Conservation (phyloP, 2,113 vertebrate genomes). For the Dermatemys mawii region DNA sequence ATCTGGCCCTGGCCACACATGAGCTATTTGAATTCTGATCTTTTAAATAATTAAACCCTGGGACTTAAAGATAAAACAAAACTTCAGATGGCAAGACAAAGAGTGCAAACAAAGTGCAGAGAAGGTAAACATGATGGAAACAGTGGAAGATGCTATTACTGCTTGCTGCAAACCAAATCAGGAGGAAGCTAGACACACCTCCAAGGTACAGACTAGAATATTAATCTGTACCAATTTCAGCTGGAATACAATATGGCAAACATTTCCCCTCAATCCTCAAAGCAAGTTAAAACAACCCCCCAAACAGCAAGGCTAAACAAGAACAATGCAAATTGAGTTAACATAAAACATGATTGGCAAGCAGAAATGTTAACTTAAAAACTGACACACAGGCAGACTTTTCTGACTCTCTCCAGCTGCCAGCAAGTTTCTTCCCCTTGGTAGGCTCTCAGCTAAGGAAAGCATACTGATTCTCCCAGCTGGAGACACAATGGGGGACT, state of each 20-base stretch:
- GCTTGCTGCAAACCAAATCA: background rate
- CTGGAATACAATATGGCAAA: background rate
- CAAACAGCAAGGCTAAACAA: conserved; percentile 55
- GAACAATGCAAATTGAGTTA: conserved; percentile 57
- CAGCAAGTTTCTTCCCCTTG: background rate
- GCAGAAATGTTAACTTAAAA: background rate
- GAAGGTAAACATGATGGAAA: background rate
- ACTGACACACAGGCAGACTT: background rate
- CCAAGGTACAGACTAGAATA: background rate
- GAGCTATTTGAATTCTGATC: conserved; percentile 41
- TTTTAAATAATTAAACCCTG: conserved; percentile 34
- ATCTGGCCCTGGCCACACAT: conserved; percentile 18
- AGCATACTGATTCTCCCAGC: fast-evolving
- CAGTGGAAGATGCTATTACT: background rate
- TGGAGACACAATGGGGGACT: background rate
- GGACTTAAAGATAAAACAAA: conserved; percentile 44
- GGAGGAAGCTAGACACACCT: conserved; percentile 34
- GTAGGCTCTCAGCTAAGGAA: background rate
- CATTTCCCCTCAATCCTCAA: background rate
- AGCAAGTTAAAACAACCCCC: conserved; percentile 14
- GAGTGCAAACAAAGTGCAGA: conserved; percentile 8
- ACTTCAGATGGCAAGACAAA: conserved; percentile 20
- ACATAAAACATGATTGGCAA: conserved; percentile 22
- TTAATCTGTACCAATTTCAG: conserved; percentile 2
- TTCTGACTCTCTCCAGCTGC: background rate